A percentile compares a stretch with the other conserved stretches of the same genome.
phyloP scores from a whole-genome alignment of 2,888 invertebrate species.

The Protophormia terraenovae region DNA sequence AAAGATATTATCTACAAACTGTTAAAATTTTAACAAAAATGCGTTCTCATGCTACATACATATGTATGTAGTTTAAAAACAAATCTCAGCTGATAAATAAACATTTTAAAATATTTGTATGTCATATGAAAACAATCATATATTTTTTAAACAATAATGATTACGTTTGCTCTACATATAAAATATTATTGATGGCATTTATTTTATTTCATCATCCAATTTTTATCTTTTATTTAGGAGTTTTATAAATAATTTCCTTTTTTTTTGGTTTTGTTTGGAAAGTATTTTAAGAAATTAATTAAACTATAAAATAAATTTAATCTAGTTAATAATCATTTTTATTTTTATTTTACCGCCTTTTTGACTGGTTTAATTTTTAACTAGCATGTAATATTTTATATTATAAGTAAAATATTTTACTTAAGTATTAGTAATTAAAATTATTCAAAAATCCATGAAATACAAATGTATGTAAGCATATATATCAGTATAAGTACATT shows the following conservation, averaged over 20 bases:
- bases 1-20: slow-evolving; percentile 5
- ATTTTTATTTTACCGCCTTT: not conserved
- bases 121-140: too few species aligned
- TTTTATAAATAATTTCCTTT: not conserved
- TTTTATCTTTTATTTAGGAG: not conserved
- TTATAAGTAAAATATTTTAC: slow-evolving; percentile 1
- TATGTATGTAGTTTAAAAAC: not conserved
- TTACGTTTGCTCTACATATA: not conserved
- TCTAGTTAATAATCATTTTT: not conserved
- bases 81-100: not conserved
- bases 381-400: slow-evolving; percentile 29
- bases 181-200: not conserved
- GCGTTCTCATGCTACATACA: too few species aligned
- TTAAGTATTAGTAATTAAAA: slow-evolving; percentile 8
- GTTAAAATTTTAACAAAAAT: not conserved
- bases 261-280: too few species aligned
- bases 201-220: not conserved
- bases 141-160: not conserved
- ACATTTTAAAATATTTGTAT: not conserved
- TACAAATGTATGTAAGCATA: not conserved
- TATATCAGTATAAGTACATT: not conserved
- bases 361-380: slow-evolving; percentile 37
- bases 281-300: not conserved
- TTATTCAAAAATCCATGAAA: slow-evolving; percentile 44
- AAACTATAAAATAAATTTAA: not conserved